Percentiles rank a stretch among this genome's conserved stretches.
Evolutionary conservation across 2,113 vertebrate genomes (phyloP).

Genomic region (Thunnus thynnus): DNA sequence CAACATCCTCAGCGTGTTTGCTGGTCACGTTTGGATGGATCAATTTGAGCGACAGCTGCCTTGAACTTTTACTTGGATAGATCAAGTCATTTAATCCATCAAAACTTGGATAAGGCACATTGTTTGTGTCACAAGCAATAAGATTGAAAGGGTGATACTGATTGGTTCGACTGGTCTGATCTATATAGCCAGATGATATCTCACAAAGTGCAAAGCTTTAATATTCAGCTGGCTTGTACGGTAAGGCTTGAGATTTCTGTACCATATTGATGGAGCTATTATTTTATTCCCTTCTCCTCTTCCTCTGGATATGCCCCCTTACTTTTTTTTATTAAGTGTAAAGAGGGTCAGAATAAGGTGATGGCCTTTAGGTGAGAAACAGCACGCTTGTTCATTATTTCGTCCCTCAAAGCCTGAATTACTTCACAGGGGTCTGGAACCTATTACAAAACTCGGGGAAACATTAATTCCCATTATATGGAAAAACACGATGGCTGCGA

Average conservation of each 20-base stretch:
- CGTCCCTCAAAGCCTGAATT: slow-evolving; percentile 56
- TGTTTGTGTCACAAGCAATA: not conserved
- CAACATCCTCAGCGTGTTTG: too few species aligned
- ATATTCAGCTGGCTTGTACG: not conserved
- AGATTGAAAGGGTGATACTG: not conserved
- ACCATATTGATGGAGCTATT: not conserved
- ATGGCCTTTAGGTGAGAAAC: slow-evolving; percentile 40
- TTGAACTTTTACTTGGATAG: slow-evolving; percentile 4
- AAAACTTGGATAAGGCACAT: slow-evolving; percentile 9
- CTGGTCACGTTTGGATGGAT: not conserved
- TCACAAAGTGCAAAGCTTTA: not conserved
- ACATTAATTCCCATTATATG: slow-evolving; percentile 56
- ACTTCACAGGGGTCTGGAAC: slow-evolving; percentile 50
- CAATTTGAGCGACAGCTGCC: not conserved
- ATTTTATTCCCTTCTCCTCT: slow-evolving; percentile 21
- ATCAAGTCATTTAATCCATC: slow-evolving; percentile 34
- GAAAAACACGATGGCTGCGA: slow-evolving; percentile 40
- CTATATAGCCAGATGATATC: not conserved
- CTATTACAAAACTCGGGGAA: slow-evolving; percentile 33
- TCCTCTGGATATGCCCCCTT: not conserved
- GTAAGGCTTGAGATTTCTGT: not conserved
- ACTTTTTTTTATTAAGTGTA: slow-evolving; percentile 36
- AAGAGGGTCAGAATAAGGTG: slow-evolving; percentile 56
- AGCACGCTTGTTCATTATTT: slow-evolving; percentile 56
- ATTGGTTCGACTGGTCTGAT: not conserved